Conservation (phyloP, 2,888 invertebrate species). For the Diplolepis rosae region DNA sequence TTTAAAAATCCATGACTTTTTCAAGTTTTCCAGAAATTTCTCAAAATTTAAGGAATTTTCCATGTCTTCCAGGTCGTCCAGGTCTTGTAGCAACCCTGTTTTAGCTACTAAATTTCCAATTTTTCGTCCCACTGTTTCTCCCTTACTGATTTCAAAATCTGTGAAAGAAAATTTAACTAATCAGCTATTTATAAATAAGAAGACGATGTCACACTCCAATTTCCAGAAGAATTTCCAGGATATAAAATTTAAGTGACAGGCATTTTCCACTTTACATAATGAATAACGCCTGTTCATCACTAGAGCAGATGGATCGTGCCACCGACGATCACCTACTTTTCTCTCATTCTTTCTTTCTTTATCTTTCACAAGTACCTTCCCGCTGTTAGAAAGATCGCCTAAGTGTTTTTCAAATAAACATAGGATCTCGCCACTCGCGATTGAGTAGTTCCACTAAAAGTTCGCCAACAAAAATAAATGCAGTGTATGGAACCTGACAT, state of each 20-base stretch:
- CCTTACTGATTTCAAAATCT: too few species aligned
- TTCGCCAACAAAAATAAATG: conserved; percentile 21
- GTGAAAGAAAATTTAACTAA: too few species aligned
- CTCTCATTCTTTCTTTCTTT: neutral
- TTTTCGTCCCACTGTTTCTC: too few species aligned
- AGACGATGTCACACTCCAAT: too few species aligned
- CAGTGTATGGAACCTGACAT: neutral
- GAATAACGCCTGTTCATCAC: conserved; percentile 17
- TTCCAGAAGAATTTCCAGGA: neutral
- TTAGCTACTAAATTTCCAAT: too few species aligned
- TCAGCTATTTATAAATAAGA: too few species aligned
- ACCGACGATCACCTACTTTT: neutral
- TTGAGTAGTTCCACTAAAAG: conserved; percentile 25
- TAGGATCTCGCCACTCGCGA: neutral
- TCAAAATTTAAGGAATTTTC: too few species aligned
- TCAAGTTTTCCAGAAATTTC: too few species aligned
- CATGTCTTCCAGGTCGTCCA: too few species aligned
- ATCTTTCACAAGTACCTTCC: neutral
- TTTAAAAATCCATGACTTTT: too few species aligned
- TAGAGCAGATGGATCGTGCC: conserved; percentile 4
- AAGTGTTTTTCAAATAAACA: conserved; percentile 28
- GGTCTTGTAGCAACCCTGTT: too few species aligned
- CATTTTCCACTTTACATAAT: conserved; percentile 3
- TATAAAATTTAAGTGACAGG: conserved; percentile 1
- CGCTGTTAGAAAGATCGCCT: conserved; percentile 6